These are phyloP conservation scores for Nematolebias whitei DNA, from an alignment of 2,113 vertebrate genomes.

Conservation along the genomic window DNA sequence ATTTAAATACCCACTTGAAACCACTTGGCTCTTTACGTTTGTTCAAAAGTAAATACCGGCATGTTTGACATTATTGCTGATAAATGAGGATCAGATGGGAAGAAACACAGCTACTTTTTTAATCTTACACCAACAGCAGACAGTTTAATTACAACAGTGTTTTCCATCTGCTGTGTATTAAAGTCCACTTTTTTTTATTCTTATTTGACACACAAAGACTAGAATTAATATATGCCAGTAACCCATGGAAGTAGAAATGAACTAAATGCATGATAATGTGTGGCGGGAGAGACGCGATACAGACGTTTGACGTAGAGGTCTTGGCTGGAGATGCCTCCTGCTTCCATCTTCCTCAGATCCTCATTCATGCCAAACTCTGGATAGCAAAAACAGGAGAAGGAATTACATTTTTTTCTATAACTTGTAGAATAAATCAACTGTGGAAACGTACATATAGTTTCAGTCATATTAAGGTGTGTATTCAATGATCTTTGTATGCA, in stretches of 20 bases:
- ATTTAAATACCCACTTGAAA: conserved; percentile 1
- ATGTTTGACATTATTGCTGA: neutral
- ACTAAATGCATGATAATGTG: neutral
- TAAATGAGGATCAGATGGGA: neutral
- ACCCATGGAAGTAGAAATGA: neutral
- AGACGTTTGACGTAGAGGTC: conserved; percentile 98
- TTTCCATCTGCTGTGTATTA: neutral
- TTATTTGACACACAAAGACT: neutral
- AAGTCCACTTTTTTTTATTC: neutral
- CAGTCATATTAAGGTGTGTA: neutral
- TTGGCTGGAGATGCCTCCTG: conserved; percentile 87
- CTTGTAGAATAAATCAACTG: too few relatives aligned
- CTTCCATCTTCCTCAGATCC: conserved; percentile 90
- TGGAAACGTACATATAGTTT: neutral
- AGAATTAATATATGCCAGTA: neutral
- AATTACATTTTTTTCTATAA: too few relatives aligned
- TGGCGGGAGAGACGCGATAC: conserved; percentile 47
- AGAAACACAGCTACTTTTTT: conserved; percentile 5
- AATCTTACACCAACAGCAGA: neutral
- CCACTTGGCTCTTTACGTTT: too few relatives aligned
- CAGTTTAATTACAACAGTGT: neutral
- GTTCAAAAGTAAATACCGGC: too few relatives aligned
- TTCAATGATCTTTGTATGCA: neutral
- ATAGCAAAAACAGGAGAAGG: conserved; percentile 41
- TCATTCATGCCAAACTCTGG: conserved; percentile 94